Evolutionary conservation across 2,888 invertebrate genomes (phyloP).

Genomic region (Helicoverpa assulta): DNA sequence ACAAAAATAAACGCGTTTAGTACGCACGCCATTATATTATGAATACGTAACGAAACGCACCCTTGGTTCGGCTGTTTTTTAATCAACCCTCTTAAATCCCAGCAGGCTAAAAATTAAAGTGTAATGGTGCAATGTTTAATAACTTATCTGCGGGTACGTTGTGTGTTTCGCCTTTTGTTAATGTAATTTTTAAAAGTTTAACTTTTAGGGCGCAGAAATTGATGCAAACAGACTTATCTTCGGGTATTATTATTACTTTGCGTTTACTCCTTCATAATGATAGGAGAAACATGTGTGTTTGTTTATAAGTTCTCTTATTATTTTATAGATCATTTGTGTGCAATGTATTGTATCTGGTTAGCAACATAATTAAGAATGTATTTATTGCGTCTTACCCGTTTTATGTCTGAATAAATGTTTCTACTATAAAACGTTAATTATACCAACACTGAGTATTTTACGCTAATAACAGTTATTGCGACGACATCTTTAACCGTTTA

Average conservation of each 20-base stretch:
- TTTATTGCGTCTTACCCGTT: slow-evolving; percentile 37
- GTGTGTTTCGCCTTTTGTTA: slow-evolving; percentile 85
- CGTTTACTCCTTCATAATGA: slow-evolving; percentile 30
- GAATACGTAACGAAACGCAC: slow-evolving; percentile 84
- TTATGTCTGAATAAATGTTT: slow-evolving; percentile 52
- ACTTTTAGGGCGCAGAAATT: slow-evolving; percentile 61
- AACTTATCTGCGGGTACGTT: slow-evolving; percentile 86
- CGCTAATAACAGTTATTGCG: slow-evolving; percentile 33
- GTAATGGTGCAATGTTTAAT: slow-evolving; percentile 89
- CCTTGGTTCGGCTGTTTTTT: slow-evolving; percentile 80
- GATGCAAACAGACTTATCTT: slow-evolving; percentile 44
- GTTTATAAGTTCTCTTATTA: slow-evolving; percentile 25
- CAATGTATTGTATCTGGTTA: slow-evolving; percentile 45
- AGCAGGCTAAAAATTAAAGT: slow-evolving; percentile 87
- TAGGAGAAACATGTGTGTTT: slow-evolving; percentile 34
- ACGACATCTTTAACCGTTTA: slow-evolving; percentile 25
- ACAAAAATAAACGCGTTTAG: slow-evolving; percentile 76
- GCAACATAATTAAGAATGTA: slow-evolving; percentile 34
- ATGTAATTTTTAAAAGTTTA: slow-evolving; percentile 85
- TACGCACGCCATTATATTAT: slow-evolving; percentile 78
- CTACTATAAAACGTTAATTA: slow-evolving; percentile 52
- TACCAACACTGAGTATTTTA: slow-evolving; percentile 17
- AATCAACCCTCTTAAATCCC: slow-evolving; percentile 83
- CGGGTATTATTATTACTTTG: slow-evolving; percentile 24
- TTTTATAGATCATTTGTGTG: slow-evolving; percentile 43